Evolutionary conservation across 2,888 invertebrate species (phyloP), one percentile per base, ranked within the genome.

Genomic region (Mylabris sibirica): DNA sequence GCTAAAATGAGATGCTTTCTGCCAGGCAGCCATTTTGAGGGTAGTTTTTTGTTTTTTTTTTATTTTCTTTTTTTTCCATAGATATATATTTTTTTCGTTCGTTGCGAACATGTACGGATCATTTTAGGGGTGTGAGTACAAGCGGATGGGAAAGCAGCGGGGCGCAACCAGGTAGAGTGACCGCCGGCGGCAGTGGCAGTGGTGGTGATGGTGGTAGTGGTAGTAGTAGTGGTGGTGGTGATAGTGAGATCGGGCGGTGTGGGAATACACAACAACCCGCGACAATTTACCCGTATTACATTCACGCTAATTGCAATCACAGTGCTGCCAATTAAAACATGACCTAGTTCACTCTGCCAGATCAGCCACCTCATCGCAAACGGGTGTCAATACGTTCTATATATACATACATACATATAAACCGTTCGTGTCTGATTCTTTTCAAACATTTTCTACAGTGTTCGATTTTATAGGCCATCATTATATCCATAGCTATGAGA

Each of bases 11-110:
- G 85, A 85, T 85, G 85, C 85, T 85, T 85, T 85, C 85, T 84
- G 84, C 85, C 82, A 88, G 89, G 90, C 90, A 89, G 90, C 90
- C 90, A 90, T 90, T 90, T 90, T 90, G 90, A 90, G 90, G 90
- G 89, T 89, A 88, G 89, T 88, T 89, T 89, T 84, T 89, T 84
- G 82, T 78, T 82, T 82, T 84, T 78, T 82, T 82, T 84, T 82
- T 88, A 69, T 76, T 74, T 77, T 75, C 65, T 74, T 78, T 77
- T 80, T 79, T 57, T 57, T 57, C 11, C 22, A 57, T 26, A 57
- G 24, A 57, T 57, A 80, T 83, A 34, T 53, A 53, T 66, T 81
- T 84, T 81, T 82, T 81, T 26, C 57, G 57, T 57, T 57, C 57
- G 81, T 80, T 82, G 82, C 80, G 81, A 84, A 82, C 84, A 84